A percentile compares a stretch with the other conserved stretches of the same genome.
Evolutionary conservation across 2,113 vertebrate species (phyloP).

Genomic region (Herpailurus yagouaroundi): DNA sequence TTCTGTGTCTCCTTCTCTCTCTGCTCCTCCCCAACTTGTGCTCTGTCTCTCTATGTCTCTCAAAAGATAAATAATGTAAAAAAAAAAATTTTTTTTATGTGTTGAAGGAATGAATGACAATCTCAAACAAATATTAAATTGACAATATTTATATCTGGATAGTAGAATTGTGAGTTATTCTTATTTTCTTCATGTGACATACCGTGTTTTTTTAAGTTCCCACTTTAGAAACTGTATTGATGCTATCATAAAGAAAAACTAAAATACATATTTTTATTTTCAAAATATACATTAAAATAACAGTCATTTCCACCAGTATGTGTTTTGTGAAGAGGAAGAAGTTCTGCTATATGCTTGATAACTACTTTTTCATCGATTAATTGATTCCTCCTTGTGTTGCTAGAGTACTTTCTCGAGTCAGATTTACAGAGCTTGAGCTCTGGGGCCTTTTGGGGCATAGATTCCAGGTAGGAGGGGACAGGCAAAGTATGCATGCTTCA

Average conservation of each 20-base stretch:
- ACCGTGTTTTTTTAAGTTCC: constrained; percentile 72
- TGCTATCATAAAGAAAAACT: constrained; percentile 31
- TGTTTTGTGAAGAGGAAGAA: background rate
- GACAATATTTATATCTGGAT: background rate
- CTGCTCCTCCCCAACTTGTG: too few relatives aligned
- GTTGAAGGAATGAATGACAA: constrained; percentile 36
- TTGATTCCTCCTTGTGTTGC: constrained; percentile 17
- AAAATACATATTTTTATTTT: constrained; percentile 49
- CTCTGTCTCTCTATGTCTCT: too few relatives aligned
- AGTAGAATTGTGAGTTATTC: constrained; percentile 54
- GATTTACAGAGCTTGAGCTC: constrained; percentile 1
- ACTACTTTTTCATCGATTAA: constrained; percentile 52
- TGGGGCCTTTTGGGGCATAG: background rate
- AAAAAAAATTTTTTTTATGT: background rate
- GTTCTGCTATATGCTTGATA: background rate
- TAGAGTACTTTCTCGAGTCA: background rate
- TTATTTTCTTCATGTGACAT: constrained; percentile 65
- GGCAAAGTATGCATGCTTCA: background rate
- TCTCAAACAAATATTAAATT: constrained; percentile 43
- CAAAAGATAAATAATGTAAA: too few relatives aligned
- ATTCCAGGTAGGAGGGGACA: background rate
- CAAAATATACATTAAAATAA: constrained; percentile 48
- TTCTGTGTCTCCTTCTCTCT: too few relatives aligned
- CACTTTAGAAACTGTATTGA: constrained; percentile 57
- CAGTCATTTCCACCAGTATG: background rate